Conservation (phyloP, 2,888 invertebrate genomes). For the Neocrepidodera transversa region DNA sequence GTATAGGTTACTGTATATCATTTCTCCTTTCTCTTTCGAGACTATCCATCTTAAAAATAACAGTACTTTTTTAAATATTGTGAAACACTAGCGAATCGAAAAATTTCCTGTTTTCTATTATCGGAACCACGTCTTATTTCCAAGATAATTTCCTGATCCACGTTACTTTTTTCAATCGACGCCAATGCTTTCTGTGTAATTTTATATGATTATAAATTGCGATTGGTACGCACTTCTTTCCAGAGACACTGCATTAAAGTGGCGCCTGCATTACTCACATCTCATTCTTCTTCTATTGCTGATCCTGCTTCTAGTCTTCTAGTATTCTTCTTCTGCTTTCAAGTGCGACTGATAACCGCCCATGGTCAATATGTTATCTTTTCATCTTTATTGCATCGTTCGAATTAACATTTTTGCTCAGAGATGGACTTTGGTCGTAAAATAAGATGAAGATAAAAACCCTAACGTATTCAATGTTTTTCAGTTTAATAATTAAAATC, state of each 20-base stretch:
- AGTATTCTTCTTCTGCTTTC: background rate
- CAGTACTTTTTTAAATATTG: too few relatives aligned
- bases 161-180: background rate
- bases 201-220: slow-evolving; percentile 21
- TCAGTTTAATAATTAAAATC: too few relatives aligned
- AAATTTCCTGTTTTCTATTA: background rate
- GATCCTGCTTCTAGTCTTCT: background rate
- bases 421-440: too few relatives aligned
- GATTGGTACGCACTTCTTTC: slow-evolving; percentile 14
- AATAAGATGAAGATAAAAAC: too few relatives aligned
- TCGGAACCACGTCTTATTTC: too few relatives aligned
- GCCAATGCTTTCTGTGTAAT: slow-evolving; percentile 2
- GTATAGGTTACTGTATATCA: too few relatives aligned
- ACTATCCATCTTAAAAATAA: too few relatives aligned
- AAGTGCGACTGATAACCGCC: slow-evolving; percentile 9
- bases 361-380: slow-evolving; percentile 6
- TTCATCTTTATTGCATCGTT: slow-evolving; percentile 10
- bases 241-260: slow-evolving; percentile 35
- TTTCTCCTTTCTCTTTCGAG: too few relatives aligned
- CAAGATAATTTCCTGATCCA: too few relatives aligned
- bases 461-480: too few relatives aligned
- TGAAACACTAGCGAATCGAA: too few relatives aligned
- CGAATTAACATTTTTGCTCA: background rate
- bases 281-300: slow-evolving; percentile 5
- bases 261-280: slow-evolving; percentile 32